Base-by-base conservation (phyloP, 1,140 invertebrate genomes). In the Pentalonia nigronervosa region DNA sequence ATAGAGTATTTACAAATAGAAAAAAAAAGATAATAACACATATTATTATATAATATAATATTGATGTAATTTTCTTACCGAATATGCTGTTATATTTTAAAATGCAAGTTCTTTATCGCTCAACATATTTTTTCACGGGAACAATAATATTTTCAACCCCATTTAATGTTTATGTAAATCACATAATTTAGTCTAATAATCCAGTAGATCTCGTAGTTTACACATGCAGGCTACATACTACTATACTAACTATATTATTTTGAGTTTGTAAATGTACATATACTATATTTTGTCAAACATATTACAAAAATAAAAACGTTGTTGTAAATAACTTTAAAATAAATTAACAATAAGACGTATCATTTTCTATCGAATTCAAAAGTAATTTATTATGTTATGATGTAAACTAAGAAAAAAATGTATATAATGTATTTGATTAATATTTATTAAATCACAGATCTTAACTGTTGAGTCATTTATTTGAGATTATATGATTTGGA, bases 131-230 rank as follows among this genome's bases (percentile, higher is more conserved):
- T 36, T 83, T 83, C 2, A 17, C 8, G n/a, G 34, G 2, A 41
- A 83, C 81, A 23, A 36, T 83, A 34, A 83, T 83, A 83, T 83
- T 83, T 83, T 83, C 34, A 23, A 36, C 81, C 36, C 7, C 21
- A 83, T 84, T 84, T 41, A 11, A 45, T 25, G 21, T 45, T 84
- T 84, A 84, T 84, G 83, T 84, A 41, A 84, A 84, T 45, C 23
- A 84, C 83, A 84, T 41, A 41, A 84, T 84, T 84, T 36, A 84
- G 83, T 84, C 36, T 21, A 84, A 84, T 41, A 84, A 41, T 45
- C 36, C 36, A 84, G 2, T 30, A 41, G 36, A 84, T 84, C 25
- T 45, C 2, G 11, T 84, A 11, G 25, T 84, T 36, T 84, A 84
- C 25, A 84, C 25, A 84, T 25, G 36, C 60, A 41, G 36, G 41